These are phyloP conservation scores for Lithobates sylvaticus DNA, from an alignment of 2,797 vertebrate genomes.

Conservation along the genomic window DNA sequence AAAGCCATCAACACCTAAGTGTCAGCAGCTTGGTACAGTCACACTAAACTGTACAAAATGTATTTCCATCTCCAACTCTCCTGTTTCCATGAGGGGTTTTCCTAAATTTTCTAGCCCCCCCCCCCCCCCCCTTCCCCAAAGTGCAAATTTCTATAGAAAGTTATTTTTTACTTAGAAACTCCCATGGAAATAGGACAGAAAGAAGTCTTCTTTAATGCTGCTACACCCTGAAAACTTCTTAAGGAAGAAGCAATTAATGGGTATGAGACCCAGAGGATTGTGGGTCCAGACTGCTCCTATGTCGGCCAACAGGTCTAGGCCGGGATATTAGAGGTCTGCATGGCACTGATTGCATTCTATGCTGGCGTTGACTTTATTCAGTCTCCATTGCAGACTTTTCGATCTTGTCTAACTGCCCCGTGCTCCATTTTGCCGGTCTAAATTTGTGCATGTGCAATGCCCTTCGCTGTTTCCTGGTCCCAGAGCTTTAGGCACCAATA, in stretches of 20 bases:
- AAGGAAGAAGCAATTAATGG: neutral
- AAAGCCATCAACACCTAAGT: conserved; percentile 86
- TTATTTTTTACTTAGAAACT: neutral
- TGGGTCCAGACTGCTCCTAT: neutral
- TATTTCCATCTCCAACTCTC: neutral
- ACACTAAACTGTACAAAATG: neutral
- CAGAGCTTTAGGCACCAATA: neutral
- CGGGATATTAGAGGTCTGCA: neutral
- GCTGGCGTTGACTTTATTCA: neutral
- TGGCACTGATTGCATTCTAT: neutral
- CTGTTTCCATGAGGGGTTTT: neutral
- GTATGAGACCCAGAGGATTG: neutral
- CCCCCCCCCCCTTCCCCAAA: neutral
- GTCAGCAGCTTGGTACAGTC: conserved; percentile 15
- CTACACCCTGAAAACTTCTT: conserved; percentile 16
- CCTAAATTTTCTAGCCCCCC: neutral
- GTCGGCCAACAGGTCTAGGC: neutral
- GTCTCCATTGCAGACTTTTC: neutral
- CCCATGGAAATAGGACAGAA: neutral
- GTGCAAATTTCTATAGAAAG: neutral
- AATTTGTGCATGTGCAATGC: neutral
- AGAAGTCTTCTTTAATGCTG: conserved; percentile 25
- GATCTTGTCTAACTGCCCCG: neutral
- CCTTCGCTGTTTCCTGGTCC: neutral
- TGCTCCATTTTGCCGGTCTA: neutral